Conservation (phyloP, 2,113 vertebrate genomes). For the Lamprotornis superbus region DNA sequence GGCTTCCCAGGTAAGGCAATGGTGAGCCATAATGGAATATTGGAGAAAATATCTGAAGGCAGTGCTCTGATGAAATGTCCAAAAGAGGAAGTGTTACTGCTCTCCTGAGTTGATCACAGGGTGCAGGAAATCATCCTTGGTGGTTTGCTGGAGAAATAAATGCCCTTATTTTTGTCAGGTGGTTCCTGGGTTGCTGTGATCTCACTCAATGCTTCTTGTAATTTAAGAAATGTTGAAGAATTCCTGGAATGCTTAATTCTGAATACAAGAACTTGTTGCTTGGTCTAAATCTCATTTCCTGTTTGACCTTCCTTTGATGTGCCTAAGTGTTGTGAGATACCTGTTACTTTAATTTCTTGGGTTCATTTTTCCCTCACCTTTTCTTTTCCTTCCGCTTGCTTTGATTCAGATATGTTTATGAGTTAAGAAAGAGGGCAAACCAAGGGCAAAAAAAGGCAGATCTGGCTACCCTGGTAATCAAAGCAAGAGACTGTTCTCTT, state of each 20-base stretch:
- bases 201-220: not conserved
- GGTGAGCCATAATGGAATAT: not conserved
- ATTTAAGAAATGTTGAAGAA: not conserved
- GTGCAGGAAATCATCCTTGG: not conserved
- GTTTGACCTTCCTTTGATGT: not conserved
- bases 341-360: not conserved
- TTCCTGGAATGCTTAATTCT: not conserved
- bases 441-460: not conserved
- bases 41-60: not conserved
- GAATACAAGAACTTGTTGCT: not conserved
- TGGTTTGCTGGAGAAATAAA: not conserved
- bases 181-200: not conserved
- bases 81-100: not conserved
- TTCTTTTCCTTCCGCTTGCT: not conserved
- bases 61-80: not conserved
- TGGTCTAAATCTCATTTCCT: not conserved
- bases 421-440: slow-evolving; percentile 1
- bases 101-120: not conserved
- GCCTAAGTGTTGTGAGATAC: not conserved
- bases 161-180: not conserved
- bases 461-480: not conserved
- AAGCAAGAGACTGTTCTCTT: not conserved
- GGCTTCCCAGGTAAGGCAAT: not conserved
- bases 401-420: slow-evolving; percentile 17
- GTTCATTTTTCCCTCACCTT: slow-evolving; percentile 2